These are phyloP conservation scores for Tenrec ecaudatus DNA, from an alignment of 2,113 vertebrate genomes.

Conservation along the genomic window DNA sequence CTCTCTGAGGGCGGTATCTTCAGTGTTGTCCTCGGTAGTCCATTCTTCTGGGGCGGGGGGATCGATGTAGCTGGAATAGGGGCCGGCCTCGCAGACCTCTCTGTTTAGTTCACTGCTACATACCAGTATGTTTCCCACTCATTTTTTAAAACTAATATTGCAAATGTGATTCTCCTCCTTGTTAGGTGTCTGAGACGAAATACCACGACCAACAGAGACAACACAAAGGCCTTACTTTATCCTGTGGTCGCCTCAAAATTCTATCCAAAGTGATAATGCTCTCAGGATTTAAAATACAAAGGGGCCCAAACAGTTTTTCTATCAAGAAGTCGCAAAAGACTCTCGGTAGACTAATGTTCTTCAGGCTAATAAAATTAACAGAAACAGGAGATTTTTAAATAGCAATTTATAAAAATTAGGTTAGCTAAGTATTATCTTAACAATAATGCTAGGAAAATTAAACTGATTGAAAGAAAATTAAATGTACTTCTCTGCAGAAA, in stretches of 20 bases:
- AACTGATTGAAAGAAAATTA: conserved; percentile 21
- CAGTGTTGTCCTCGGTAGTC: too few relatives aligned
- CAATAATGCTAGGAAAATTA: neutral
- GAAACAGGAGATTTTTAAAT: conserved; percentile 1
- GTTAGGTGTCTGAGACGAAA: neutral
- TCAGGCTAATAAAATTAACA: conserved; percentile 54
- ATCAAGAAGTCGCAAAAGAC: conserved; percentile 25
- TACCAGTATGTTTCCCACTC: too few relatives aligned
- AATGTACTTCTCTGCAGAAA: neutral
- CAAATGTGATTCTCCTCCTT: neutral
- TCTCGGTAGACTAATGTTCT: conserved; percentile 42
- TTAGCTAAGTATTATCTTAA: conserved; percentile 1
- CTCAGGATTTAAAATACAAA: conserved; percentile 51
- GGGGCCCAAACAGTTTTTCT: conserved; percentile 11
- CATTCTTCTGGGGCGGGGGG: too few relatives aligned
- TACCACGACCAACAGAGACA: neutral
- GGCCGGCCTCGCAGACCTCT: too few relatives aligned
- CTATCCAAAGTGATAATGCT: conserved; percentile 44
- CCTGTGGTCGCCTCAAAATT: conserved; percentile 41
- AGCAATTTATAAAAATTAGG: neutral
- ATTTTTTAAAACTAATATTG: neutral
- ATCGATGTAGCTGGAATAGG: too few relatives aligned
- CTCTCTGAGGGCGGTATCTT: too few relatives aligned
- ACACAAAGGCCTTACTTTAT: neutral
- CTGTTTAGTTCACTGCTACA: too few relatives aligned